Evolutionary conservation across 2,888 invertebrate genomes (phyloP), one percentile per base, ranked within the genome.

Genomic region (Micoletzkya japonica): DNA sequence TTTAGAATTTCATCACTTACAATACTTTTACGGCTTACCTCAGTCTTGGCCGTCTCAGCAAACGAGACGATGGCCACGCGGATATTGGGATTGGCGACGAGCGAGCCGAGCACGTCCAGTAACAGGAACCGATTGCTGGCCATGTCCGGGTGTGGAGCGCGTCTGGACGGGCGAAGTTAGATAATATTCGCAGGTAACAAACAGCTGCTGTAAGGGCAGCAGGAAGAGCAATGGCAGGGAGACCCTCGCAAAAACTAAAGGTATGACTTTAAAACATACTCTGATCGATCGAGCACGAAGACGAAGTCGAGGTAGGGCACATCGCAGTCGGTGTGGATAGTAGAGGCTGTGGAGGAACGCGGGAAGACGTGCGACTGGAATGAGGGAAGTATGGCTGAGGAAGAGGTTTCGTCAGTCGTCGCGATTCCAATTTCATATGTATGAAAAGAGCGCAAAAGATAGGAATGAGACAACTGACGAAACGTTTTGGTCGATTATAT

Each of bases 11-110:
- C 44, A 44, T 44, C 20, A 44, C 44, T 14, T 20, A 44, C 44
- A 44, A 14, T 44, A 44, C 44, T 44, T 20, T 14, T 44, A 44
- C 44, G 44, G 10, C 44, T 20, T 49, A 72, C 66, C 54, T 70
- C 71, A 3, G 72, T 71, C 52, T 74, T 73, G 4, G 77, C 73
- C n/a, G 59, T 59, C 10, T 67, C 67, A 4, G 73, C 74, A 60
- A 80, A 79, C 4, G 78, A 75, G 20, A 79, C 67, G 7, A 81
- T 64, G 7, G 81, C 72, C 28, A 83, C 76, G 30, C 74, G 72
- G 24, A 82, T 76, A 24, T 70, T 74, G 49, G 77, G 72, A 64
- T 67, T 71, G 49, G 73, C 58, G 2, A 77, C 77, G 28, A 81
- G 72, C 17, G 82, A 81, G 20, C 81, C 81, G 34, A 64, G 64